Evolutionary conservation across 2,888 invertebrate species (phyloP), one percentile per base, ranked within the genome.

Genomic region (Apamea sordens): DNA sequence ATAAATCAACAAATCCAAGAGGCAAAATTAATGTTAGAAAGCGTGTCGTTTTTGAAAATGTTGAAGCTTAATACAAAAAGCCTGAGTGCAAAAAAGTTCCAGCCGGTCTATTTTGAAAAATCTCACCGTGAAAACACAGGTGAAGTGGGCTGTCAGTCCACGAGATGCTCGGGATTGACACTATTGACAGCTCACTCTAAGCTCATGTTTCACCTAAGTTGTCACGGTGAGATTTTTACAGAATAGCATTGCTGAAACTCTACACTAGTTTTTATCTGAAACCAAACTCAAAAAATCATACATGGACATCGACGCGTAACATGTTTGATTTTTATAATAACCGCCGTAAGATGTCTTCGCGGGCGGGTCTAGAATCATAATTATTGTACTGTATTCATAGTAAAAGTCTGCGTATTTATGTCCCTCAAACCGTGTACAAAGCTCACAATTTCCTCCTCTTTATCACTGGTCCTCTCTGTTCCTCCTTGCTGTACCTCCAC

Each of bases 401-500:
- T 64, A 64, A 1, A 21, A 21, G 21, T 64, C 11, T 13, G 6
- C 6, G 36, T 11, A 11, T 64, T 36, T 24, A 24, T 10, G 21
- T 63, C 32, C 32, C 1, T 32, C 3, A 36, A 21, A 64, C 36
- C 64, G 2, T 64, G 24, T 64, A 1, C 36, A n/a, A 56, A 13
- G 21, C 96, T 95, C 13, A 92, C 92, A 91, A 92, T 85, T 77
- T 89, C 88, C 91, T 85, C 82, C 92, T 87, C 28, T 87, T 88
- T 1, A 85, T 88, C 41, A 85, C 84, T 4, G 89, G 82, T 18
- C 93, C 95, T n/a, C 89, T 89, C 84, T 96, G 95, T 2, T 96
- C 94, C 0, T 92, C 90, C 21, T 77, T 90, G 24, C 93, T 90
- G 84, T 96, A 95, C 74, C 95, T 96, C 91, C 96, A 96, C 67